Evolutionary conservation across 1,140 invertebrate species (phyloP).

Genomic region (Dendrolimus kikuchii): DNA sequence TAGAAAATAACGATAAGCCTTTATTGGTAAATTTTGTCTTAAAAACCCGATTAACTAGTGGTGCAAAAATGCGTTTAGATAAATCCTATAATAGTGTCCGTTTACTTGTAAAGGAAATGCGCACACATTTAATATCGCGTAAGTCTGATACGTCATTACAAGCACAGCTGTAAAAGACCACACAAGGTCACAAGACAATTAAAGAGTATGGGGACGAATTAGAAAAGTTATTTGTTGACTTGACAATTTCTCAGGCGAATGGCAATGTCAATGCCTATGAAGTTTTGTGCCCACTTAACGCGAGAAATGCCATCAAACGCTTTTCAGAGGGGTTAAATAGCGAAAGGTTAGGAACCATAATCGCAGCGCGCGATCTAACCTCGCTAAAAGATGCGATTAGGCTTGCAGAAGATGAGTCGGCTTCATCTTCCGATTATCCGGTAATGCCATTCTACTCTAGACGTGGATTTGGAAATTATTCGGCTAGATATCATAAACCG

Average conservation of each 20-base stretch:
- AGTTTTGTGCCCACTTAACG: conserved; percentile 17
- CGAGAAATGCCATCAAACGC: conserved; percentile 16
- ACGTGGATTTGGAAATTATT: too few relatives aligned
- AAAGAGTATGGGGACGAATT: conserved; percentile 19
- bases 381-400: conserved; percentile 6
- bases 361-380: conserved; percentile 10
- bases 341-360: conserved; percentile 8
- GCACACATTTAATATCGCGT: conserved; percentile 8
- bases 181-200: conserved; percentile 9
- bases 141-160: conserved; percentile 13
- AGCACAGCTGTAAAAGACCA: conserved; percentile 1
- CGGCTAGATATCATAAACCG: not conserved
- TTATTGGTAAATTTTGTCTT: conserved; percentile 13
- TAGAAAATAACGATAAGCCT: conserved; percentile 2
- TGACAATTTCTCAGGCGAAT: conserved; percentile 19
- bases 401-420: conserved; percentile 3
- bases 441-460: too few relatives aligned
- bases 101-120: conserved; percentile 14
- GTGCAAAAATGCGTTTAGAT: conserved; percentile 8
- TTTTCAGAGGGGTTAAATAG: conserved; percentile 17
- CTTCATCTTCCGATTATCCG: not conserved
- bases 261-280: conserved; percentile 8
- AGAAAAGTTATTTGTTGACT: conserved; percentile 15
- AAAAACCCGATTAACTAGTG: conserved; percentile 12
- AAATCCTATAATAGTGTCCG: conserved; percentile 7